phyloP scores from a whole-genome alignment of 2,797 vertebrate species.

The Centroberyx gerrardi region DNA sequence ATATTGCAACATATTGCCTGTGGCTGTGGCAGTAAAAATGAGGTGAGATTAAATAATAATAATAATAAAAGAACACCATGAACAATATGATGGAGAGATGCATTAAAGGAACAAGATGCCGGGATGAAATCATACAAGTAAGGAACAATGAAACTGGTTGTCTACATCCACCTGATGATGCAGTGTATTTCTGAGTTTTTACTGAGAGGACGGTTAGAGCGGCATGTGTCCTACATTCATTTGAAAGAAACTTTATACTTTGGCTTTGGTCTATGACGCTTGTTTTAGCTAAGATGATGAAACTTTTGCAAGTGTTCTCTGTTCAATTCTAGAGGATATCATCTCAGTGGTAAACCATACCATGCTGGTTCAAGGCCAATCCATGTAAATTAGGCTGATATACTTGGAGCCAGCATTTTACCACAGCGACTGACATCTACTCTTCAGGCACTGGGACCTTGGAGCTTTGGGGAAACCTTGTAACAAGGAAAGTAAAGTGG shows the following conservation, averaged over 20 bases:
- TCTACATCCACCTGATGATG: conserved; percentile 85
- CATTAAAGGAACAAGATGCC: conserved; percentile 75
- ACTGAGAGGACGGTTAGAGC: conserved; percentile 32
- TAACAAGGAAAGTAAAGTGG: conserved; percentile 54
- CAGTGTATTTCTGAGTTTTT: conserved; percentile 71
- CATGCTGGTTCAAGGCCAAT: conserved; percentile 49
- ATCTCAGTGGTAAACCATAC: conserved; percentile 37
- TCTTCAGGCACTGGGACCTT: conserved; percentile 47
- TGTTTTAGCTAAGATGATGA: conserved; percentile 78
- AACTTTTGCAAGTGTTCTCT: conserved; percentile 78
- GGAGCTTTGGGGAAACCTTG: conserved; percentile 45
- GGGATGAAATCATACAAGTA: conserved; percentile 68
- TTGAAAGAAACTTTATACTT: neutral
- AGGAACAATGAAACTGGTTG: conserved; percentile 81
- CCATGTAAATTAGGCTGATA: conserved; percentile 35
- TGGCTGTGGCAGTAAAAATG: conserved; percentile 58
- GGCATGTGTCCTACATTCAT: conserved; percentile 23
- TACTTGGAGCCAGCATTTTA: conserved; percentile 44
- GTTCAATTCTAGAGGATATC: conserved; percentile 44
- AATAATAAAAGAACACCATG: conserved; percentile 53
- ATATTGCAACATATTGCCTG: conserved; percentile 59
- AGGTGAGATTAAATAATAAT: conserved; percentile 34
- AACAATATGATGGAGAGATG: conserved; percentile 66
- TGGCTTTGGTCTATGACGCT: conserved; percentile 31
- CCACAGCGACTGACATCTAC: conserved; percentile 41